A percentile compares a stretch with the other conserved stretches of the same genome.
These are phyloP conservation scores for Butorides virescens DNA, from an alignment of 2,113 vertebrate genomes.

Conservation along the genomic window DNA sequence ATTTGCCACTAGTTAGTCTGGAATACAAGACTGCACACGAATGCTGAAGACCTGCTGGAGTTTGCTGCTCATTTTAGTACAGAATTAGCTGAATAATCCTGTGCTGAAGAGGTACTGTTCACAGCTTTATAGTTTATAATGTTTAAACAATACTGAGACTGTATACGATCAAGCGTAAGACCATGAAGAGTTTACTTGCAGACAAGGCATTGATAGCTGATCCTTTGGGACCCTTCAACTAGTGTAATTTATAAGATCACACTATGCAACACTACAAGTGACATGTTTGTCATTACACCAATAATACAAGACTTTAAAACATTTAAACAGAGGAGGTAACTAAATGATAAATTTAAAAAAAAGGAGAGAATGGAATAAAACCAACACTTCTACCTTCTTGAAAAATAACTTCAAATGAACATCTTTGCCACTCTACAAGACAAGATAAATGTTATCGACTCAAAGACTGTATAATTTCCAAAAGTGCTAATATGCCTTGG, in stretches of 20 bases:
- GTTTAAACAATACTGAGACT: neutral
- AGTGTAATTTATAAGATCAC: neutral
- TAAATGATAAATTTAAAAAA: neutral
- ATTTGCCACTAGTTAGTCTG: neutral
- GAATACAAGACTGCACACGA: neutral
- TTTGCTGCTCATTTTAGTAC: neutral
- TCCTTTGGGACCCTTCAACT: neutral
- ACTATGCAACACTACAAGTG: neutral
- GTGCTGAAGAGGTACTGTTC: neutral
- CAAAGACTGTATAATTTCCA: neutral
- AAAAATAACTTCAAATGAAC: conserved; percentile 14
- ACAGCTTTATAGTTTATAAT: neutral
- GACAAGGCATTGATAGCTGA: neutral
- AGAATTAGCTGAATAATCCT: neutral
- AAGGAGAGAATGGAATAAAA: neutral
- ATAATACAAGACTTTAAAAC: neutral
- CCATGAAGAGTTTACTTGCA: neutral
- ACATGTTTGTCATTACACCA: neutral
- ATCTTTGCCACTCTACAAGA: conserved; percentile 1
- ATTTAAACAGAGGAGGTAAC: neutral
- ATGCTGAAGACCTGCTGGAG: neutral
- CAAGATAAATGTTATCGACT: neutral
- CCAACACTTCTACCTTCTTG: neutral
- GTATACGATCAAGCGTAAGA: neutral
- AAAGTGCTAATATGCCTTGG: neutral